phyloP scores from a whole-genome alignment of 2,888 invertebrate species.

The Xanthorhoe designata region DNA sequence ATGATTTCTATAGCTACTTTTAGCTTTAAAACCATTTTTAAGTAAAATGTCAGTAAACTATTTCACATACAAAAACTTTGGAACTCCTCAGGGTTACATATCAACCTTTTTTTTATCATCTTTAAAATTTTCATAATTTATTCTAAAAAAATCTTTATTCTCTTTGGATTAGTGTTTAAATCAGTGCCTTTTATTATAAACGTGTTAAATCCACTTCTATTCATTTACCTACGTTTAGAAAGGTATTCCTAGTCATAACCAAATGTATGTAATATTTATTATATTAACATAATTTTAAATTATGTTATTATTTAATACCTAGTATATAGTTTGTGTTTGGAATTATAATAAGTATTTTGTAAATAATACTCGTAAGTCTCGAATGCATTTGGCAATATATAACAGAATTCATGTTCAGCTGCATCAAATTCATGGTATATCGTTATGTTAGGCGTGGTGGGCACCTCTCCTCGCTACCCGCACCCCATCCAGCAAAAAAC shows the following conservation, averaged over 20 bases:
- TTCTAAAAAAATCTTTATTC: slow-evolving; percentile 42
- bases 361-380: not conserved
- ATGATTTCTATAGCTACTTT: not conserved
- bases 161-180: slow-evolving; percentile 64
- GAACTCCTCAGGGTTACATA: too few relatives aligned
- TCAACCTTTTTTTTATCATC: too few relatives aligned
- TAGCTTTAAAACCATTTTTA: slow-evolving; percentile 8
- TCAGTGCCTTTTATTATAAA: slow-evolving; percentile 72
- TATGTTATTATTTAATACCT: slow-evolving; percentile 38
- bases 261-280: slow-evolving; percentile 25
- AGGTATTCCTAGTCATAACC: slow-evolving; percentile 38
- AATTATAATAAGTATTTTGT: not conserved
- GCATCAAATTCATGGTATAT: too few relatives aligned
- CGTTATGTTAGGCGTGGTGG: too few relatives aligned
- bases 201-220: slow-evolving; percentile 39
- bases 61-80: too few relatives aligned
- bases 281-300: slow-evolving; percentile 26
- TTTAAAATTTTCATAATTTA: too few relatives aligned
- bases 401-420: not conserved
- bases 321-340: slow-evolving; percentile 23
- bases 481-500: too few relatives aligned
- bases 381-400: not conserved
- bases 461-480: too few relatives aligned
- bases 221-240: slow-evolving; percentile 24
- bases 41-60: too few relatives aligned